Evolutionary conservation across 2,888 invertebrate species (phyloP), one percentile per base, ranked within the genome.

Genomic region (Nomada goodeniana): DNA sequence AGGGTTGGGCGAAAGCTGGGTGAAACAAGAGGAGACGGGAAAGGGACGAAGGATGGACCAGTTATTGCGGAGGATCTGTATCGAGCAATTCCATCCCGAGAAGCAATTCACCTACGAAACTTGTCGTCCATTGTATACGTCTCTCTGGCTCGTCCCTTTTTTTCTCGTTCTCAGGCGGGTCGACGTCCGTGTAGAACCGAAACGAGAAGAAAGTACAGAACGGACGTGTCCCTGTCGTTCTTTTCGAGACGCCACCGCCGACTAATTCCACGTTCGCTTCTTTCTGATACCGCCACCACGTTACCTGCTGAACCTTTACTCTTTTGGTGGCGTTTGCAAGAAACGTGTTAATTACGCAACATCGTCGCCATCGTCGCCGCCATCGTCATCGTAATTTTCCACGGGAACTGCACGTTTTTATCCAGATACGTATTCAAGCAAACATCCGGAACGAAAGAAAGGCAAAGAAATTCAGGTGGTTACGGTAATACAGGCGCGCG

Each of bases 61-160:
- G 88, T 87, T 88, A 88, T 88, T 86, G 88, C 88, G 76, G 80
- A 78, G 76, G 86, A 81, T 86, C 86, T 88, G 80, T 65, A 84
- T 83, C 84, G 86, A 76, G 83, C 86, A 86, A 83, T 87, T 84
- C 82, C 84, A 86, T 88, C 76, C 83, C 77, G 73, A 67, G 20
- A 63, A 83, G 73, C 85, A 85, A 88, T 88, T 76, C 86, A 69
- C 79, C 82, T 83, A 76, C 67, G 20, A 68, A 13, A 26, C 60
- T 70, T 15, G 57, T 57, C 53, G 73, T 61, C 64, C 63, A 72
- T 55, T 55, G 59, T 59, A 47, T 50, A 42, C 13, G 1, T n/a
- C 57, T 11, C 29, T 18, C 4, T n/a, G 47, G n/a, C 36, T 57
- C 55, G 47, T 59, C 52, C 65, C 71, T 74, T 42, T 63, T 50